Base-by-base conservation (phyloP, 2,888 invertebrate genomes). In the Stegophylla sp. region DNA sequence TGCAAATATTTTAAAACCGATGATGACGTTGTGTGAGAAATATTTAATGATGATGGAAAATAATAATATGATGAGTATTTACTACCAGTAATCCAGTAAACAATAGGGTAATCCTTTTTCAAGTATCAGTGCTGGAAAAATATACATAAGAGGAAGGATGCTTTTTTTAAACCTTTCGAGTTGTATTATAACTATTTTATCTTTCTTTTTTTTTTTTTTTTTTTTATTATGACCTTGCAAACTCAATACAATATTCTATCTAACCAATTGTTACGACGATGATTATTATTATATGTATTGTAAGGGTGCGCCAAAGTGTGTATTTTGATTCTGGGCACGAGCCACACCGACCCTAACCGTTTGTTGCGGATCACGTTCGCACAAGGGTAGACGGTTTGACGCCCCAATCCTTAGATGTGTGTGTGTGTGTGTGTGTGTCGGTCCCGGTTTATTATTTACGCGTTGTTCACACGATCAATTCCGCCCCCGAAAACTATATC, bases 251-350 rank as follows among this genome's bases (percentile, higher is more conserved):
- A 53, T 69, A n/a, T 28, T 69, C n/a, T 56, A 56, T 15, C 13
- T 13, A 20, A 23, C 15, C 43, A 64, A 43, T 43, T 41, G 23
- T 23, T 23, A 10, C 23, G 41, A 41, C 5, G 51, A 56, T 23
- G 34, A 71, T 56, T 72, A 71, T 56, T 72, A 43, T 72, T 59
- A 59, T 56, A n/a, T n/a, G n/a, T n/a, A 56, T 26, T 28, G 73
- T 28, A 9, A 48, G 45, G 63, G 61, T 48, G 48, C 48, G 26
- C n/a, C 45, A 20, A 48, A 63, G 34, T 15, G 48, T 63, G 63
- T 51, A 64, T 75, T 75, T 75, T 51, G 74, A 74, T 74, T 74
- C 63, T 34, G 74, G 43, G 63, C 74, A 75, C 74, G 74, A 74
- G 61, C 23, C 17, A 13, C 51, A 23, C 41, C 20, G 12, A n/a